Percentiles rank a stretch among this genome's conserved stretches.
Evolutionary conservation across 2,888 invertebrate genomes (phyloP).

Genomic region (Brachypterus glaber): DNA sequence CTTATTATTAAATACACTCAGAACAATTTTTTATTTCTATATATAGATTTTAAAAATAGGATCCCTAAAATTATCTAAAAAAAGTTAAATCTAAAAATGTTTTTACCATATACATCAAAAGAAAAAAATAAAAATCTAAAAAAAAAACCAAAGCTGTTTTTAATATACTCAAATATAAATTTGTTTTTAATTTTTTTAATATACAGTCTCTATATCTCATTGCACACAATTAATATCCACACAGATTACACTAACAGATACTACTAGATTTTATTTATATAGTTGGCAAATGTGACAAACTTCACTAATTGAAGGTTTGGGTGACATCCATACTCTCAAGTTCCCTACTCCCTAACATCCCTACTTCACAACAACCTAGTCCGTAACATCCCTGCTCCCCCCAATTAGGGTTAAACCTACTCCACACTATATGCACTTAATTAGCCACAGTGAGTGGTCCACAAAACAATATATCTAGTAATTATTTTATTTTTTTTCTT

Average conservation of each 20-base stretch:
- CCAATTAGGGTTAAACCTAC: no score
- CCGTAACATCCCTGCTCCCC: no score
- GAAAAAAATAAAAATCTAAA: constrained; percentile 11
- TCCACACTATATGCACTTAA: no score
- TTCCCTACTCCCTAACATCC: no score
- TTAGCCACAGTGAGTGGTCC: constrained; percentile 26
- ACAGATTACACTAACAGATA: not conserved
- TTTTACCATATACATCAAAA: constrained; percentile 13
- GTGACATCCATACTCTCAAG: no score
- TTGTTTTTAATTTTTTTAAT: constrained; percentile 15
- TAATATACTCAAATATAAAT: constrained; percentile 26
- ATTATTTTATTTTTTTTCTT: no score
- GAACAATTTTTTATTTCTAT: constrained; percentile 23
- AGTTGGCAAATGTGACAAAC: no score
- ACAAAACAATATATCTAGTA: constrained; percentile 27
- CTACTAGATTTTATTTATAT: not conserved
- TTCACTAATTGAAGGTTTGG: no score
- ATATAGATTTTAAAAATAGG: no score
- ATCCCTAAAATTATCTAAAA: constrained; percentile 20
- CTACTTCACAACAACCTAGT: no score
- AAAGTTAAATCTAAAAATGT: constrained; percentile 16
- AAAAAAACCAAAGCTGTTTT: constrained; percentile 14
- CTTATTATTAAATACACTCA: not conserved
- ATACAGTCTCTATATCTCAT: constrained; percentile 35
- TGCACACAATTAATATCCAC: constrained; percentile 27